Evolutionary conservation across 1,140 invertebrate species (phyloP), one percentile per base, ranked within the genome.

Genomic region (Drosophila bocki): DNA sequence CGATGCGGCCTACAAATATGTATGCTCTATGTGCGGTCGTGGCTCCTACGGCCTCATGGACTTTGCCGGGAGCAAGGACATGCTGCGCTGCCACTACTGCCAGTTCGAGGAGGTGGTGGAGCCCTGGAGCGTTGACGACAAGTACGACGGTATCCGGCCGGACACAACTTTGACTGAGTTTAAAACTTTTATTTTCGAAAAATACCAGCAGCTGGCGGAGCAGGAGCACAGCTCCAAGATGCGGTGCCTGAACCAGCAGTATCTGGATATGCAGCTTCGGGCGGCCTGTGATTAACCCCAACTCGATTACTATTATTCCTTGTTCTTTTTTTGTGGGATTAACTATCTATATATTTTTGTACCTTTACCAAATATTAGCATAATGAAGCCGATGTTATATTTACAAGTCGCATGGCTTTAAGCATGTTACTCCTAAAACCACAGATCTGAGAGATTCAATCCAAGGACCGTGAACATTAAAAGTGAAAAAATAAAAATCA

Each of bases 91-190:
- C 13, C 47, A 81, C 39, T 79, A 88, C 47, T 88, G 85, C 11
- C 85, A 88, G 37, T 88, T 90, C 12, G 80, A 88, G 59, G 63
- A 88, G 33, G 33, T 26, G 42, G 80, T 78, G 8, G 85, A 88
- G 35, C 39, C 48, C 0, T 65, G 35, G 42, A 48, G 35, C 8
- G 7, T 2, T 3, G 50, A 50, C 1, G 48, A 69, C 29, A n/a
- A 42, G 0, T 47, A 75, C 13, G 41, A 50, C n/a, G 44, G 72
- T 19, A 56, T 70, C 0, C 64, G 75, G 1, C 61, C 54, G 12
- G 65, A 88, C 42, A 68, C 57, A 8, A 35, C 64, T 0, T 58
- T 67, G 11, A 82, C 86, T 0, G 62, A 71, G 9, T 90, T 78
- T 19, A 90, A 82, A 35, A 32, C 41, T 3, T 90, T 70, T 15